Percentiles rank a stretch among this genome's conserved stretches.
Evolutionary conservation across 2,113 vertebrate genomes (phyloP).

Genomic region (Anolis sagrei): DNA sequence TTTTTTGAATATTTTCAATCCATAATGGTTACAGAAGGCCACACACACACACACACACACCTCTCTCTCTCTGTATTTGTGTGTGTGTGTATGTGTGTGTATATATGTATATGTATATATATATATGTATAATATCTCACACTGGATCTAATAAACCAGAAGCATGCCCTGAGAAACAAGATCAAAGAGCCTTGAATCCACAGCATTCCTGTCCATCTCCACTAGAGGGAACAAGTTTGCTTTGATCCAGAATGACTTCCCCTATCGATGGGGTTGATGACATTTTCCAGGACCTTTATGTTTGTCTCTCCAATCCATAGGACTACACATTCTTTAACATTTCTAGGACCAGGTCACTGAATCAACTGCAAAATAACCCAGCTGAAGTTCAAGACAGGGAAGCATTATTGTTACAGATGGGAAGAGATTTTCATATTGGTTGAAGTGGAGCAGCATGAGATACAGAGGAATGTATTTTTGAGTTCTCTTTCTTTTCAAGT

Average conservation of each 20-base stretch:
- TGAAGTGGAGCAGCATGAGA: background rate
- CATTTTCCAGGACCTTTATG: background rate
- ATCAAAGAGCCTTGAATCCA: background rate
- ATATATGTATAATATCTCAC: too few species aligned
- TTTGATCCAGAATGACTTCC: slow-evolving; percentile 35
- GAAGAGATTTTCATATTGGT: background rate
- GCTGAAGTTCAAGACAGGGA: background rate
- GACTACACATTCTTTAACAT: background rate
- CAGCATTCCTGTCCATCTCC: slow-evolving; percentile 46
- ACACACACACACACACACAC: too few species aligned
- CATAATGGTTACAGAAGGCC: too few species aligned
- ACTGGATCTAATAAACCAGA: background rate
- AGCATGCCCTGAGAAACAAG: accelerated
- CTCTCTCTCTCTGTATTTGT: too few species aligned
- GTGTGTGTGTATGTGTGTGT: too few species aligned
- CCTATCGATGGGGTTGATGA: background rate
- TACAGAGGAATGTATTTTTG: background rate
- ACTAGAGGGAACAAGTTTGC: slow-evolving; percentile 70
- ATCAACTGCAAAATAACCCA: background rate
- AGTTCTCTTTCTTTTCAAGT: background rate
- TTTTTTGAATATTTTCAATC: too few species aligned
- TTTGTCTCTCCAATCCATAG: background rate
- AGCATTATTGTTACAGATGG: background rate
- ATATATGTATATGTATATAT: too few species aligned
- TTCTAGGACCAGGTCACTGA: background rate